Base-by-base conservation (phyloP, 2,113 vertebrate genomes). In the Ochotona princeps region DNA sequence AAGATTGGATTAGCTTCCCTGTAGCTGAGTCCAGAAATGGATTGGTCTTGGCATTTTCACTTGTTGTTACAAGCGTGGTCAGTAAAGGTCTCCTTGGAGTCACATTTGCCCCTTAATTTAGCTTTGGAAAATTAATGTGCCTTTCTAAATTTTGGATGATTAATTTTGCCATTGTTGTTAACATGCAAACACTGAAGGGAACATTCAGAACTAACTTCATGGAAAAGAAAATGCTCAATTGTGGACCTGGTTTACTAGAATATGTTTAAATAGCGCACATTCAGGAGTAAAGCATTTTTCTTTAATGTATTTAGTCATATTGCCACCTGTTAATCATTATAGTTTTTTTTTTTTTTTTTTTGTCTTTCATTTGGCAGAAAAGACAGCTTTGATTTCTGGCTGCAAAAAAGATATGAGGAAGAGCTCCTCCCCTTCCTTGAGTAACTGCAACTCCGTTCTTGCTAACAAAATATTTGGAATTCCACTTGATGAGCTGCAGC, bases 341-440 rank as follows among this genome's bases (percentile, higher is more conserved):
- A 96, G 94, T 95, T 86, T 94, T 87, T 96, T 70, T 70, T 73
- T 70, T 70, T 73, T 57, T 87, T 60, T 95, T 93, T 93, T 88
- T 97, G 96, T 91, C 84, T 96, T 94, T 96, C 92, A 92, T 96
- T 97, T 97, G 98, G 98, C 98, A 99, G 98, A 98, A 98, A 98
- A 99, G 98, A 99, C 98, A 98, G 98, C 98, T 98, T 98, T 98
- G 98, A 98, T 98, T 99, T 99, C 98, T 98, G 98, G 98, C 98
- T 98, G 98, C 98, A 98, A 97, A 99, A 98, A 98, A 99, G 99
- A 99, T 99, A 99, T 99, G 99, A 99, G 99, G 99, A 99, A 99
- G 99, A 99, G 99, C 97, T 99, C 99, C 98, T 99, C 99, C 98
- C 98, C 98, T 98, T 99, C 99, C 98, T 99, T 99, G 98, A 99